Base-by-base conservation (phyloP, 2,797 vertebrate genomes). In the Phrynocephalus vlangalii region DNA sequence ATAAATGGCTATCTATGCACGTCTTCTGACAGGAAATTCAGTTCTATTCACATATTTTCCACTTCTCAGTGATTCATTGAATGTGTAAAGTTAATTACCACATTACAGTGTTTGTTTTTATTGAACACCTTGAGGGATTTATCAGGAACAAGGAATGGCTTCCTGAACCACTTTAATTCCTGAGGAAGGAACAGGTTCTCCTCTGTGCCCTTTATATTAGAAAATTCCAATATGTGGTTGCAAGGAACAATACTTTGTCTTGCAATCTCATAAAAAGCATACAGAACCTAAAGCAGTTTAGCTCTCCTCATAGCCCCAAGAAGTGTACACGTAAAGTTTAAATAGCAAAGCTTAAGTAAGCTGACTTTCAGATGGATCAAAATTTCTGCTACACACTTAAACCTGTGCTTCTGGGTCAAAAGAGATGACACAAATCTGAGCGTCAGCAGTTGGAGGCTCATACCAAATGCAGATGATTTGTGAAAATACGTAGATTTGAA, bases 401-500 rank as follows among this genome's bases (percentile, higher is more conserved):
- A 78, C 30, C 70, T 22, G 56, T 63, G 18, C 5, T 10, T 75
- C 73, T 50, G 52, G 88, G 73, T 44, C 85, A 86, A 79, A 38
- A 70, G 26, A 16, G 5, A 1, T 26, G 67, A 68, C 22, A 44
- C 73, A 44, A 26, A 2, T 4, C 78, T 70, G 56, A 68, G 20
- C 20, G 70, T 33, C 72, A 79, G 28, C 8, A 1, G 11, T 3
- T 56, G 79, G 85, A 44, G 7, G 63, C 84, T 68, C 1, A 0
- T 18, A 13, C 33, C 24, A 22, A 0, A 0, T 22, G 48, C 73
- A 76, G 10, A 80, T 63, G 24, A 20, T 85, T 50, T 6, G 9
- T 16, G 79, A 16, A 85, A 15, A 68, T 50, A 3, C 9, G n/a
- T n/a, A 72, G 73, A 81, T 66, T 0, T 0, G 1, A 15, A 71